phyloP scores from a whole-genome alignment of 2,797 vertebrate genomes.

The Sciurus carolinensis region DNA sequence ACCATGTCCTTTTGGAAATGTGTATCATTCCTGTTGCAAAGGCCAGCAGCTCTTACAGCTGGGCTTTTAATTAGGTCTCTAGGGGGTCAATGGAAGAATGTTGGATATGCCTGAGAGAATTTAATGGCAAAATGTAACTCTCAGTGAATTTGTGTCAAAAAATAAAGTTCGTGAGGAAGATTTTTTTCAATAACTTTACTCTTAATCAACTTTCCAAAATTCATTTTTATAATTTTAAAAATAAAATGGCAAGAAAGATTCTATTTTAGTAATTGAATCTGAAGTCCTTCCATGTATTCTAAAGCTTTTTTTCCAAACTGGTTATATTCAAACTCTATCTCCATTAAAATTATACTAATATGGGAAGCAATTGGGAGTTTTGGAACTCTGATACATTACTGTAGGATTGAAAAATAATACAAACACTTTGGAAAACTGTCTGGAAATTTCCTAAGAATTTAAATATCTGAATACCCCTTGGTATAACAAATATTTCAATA shows the following conservation, averaged over 20 bases:
- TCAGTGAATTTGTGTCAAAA: slow-evolving; percentile 67
- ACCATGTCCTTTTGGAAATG: slow-evolving; percentile 72
- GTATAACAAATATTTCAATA: neutral
- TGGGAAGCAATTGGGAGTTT: neutral
- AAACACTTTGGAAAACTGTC: neutral
- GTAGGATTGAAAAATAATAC: neutral
- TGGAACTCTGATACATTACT: neutral
- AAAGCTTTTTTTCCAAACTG: neutral
- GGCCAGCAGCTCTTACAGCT: slow-evolving; percentile 54
- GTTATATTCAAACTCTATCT: neutral
- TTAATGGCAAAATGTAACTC: slow-evolving; percentile 69
- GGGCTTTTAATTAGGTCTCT: slow-evolving; percentile 84
- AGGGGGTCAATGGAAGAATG: slow-evolving; percentile 59
- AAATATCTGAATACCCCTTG: neutral
- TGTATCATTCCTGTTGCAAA: slow-evolving; percentile 62
- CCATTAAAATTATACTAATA: neutral
- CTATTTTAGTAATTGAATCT: neutral
- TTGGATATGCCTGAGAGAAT: slow-evolving; percentile 79
- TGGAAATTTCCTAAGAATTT: neutral
- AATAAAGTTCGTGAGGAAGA: slow-evolving; percentile 56
- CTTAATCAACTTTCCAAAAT: slow-evolving; percentile 53
- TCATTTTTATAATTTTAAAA: slow-evolving; percentile 41
- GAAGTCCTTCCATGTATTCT: neutral
- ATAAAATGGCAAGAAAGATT: neutral
- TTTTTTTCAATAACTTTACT: neutral